These are phyloP conservation scores for Entomobrya multifasciata DNA, from an alignment of 2,888 invertebrate species.

Conservation along the genomic window DNA sequence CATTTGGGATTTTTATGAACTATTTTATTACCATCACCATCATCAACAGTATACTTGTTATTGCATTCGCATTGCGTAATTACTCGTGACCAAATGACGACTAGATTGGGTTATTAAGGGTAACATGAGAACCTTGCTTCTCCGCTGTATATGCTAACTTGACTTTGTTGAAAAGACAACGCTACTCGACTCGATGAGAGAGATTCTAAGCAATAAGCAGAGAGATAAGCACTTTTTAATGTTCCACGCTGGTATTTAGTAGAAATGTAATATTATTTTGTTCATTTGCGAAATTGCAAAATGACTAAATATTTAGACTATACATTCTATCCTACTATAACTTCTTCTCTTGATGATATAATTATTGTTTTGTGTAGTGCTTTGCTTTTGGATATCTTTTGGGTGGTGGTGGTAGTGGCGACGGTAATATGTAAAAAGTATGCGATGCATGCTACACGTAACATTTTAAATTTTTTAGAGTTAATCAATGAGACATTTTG, in stretches of 20 bases:
- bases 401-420: not conserved
- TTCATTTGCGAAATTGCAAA: constrained; percentile 47
- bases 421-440: not conserved
- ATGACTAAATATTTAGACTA: not conserved
- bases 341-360: not conserved
- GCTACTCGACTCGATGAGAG: not conserved
- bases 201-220: not conserved
- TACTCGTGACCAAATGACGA: constrained; percentile 54
- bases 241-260: not conserved
- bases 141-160: not conserved
- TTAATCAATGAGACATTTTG: constrained; percentile 70
- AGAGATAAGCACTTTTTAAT: constrained; percentile 3
- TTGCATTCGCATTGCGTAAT: constrained; percentile 54
- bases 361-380: not conserved
- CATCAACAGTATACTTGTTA: constrained; percentile 9
- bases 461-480: constrained; percentile 50
- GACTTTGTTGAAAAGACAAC: not conserved
- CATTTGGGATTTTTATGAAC: constrained; percentile 56
- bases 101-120: constrained; percentile 57
- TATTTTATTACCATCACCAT: constrained; percentile 50
- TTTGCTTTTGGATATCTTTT: not conserved
- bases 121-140: constrained; percentile 55
- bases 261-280: not conserved
- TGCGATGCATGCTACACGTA: not conserved
- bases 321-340: no score